Evolutionary conservation across 2,113 vertebrate genomes (phyloP).

Genomic region (Cricetomys ansorgei): DNA sequence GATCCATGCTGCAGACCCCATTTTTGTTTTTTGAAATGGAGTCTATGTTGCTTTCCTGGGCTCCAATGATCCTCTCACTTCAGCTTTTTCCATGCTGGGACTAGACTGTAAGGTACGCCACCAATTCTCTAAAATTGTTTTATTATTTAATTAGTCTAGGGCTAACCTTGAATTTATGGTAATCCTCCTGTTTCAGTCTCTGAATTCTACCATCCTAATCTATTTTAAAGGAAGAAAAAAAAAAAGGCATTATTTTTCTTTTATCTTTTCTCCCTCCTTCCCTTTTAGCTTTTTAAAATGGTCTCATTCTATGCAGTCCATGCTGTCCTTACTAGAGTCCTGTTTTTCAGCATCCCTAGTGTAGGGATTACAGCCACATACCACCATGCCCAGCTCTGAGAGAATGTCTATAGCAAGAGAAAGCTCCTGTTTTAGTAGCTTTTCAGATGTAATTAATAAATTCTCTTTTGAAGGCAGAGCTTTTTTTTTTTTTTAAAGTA

Average conservation of each 20-base stretch:
- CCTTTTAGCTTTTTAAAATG: background rate
- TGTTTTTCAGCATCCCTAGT: too few relatives aligned
- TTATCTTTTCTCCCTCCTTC: background rate
- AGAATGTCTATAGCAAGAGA: too few relatives aligned
- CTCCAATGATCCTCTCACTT: background rate
- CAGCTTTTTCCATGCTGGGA: background rate
- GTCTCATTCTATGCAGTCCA: too few relatives aligned
- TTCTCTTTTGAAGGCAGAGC: too few relatives aligned
- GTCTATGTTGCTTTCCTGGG: background rate
- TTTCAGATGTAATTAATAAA: too few relatives aligned
- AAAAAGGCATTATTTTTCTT: background rate
- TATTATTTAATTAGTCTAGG: background rate
- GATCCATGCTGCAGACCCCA: background rate
- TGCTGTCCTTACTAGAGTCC: too few relatives aligned
- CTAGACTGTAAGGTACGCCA: background rate
- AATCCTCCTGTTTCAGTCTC: background rate
- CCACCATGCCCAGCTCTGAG: background rate
- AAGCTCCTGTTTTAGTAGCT: too few relatives aligned
- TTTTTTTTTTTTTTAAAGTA: too few relatives aligned
- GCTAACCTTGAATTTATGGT: background rate
- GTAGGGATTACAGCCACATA: background rate
- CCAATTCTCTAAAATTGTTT: background rate
- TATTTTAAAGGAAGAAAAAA: background rate
- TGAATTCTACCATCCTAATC: background rate
- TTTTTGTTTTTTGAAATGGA: background rate